Evolutionary conservation across 2,888 invertebrate genomes (phyloP), one percentile per base, ranked within the genome.

Genomic region (Taphrorychus bicolor): DNA sequence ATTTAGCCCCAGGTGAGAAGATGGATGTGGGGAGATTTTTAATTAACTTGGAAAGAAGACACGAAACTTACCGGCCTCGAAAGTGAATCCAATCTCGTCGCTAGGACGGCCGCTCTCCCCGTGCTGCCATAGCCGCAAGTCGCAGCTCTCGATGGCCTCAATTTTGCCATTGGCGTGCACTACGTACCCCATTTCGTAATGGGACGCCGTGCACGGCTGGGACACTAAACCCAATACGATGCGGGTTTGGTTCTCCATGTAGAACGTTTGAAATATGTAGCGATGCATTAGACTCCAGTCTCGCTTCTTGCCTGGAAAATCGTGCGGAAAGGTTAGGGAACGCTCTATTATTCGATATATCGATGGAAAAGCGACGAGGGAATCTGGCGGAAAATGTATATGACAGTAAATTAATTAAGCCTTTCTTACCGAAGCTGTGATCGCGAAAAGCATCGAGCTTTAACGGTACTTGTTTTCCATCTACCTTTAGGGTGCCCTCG

Each of bases 251-350:
- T 93, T 88, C 42, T 89, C 86, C 58, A 93, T 82, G 77, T 90
- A 89, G 32, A 92, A 86, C 79, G 91, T 91, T 80, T 92, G 91
- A 80, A 92, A 91, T 2, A 89, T 91, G 79, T 93, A 93, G 11
- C 93, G 84, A 77, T 92, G 90, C 83, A 93, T 87, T 71, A 89
- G 80, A 41, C 85, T 86, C 87, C 93, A 92, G 75, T 93, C 91
- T 16, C 93, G 84, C 71, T 87, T 88, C 41, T 86, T 83, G 65
- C 91, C 92, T 87, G 24, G 16, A 16, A 32, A 32, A 32, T 32
- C 11, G 32, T 9, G 32, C 32, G 32, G 32, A 32, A 32, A 32
- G 32, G 32, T 32, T 32, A 32, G 3, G 32, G 32, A 32, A 32
- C 32, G 32, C 32, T 32, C 3, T 32, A 32, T 32, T 32, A 3